These are phyloP conservation scores for Leucophenga montana DNA, from an alignment of 2,888 invertebrate species.

Conservation along the genomic window DNA sequence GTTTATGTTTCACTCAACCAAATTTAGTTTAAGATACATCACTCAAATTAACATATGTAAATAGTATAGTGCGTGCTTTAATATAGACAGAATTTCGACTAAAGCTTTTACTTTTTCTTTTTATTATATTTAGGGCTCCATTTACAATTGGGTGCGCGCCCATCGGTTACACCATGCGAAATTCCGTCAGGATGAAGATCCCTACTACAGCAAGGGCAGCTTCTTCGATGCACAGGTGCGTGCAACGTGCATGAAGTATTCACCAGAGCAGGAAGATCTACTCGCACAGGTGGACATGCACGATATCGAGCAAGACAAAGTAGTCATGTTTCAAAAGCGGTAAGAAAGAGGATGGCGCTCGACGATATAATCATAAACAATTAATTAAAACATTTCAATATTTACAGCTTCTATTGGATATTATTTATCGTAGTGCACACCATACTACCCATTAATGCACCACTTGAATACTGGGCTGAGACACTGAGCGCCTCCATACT, in stretches of 20 bases:
- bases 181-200: slow-evolving; percentile 85
- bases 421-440: slow-evolving; percentile 79
- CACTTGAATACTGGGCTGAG: slow-evolving; percentile 86
- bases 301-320: slow-evolving; percentile 83
- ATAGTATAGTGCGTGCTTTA: too few species aligned
- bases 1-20: too few species aligned
- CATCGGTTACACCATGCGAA: slow-evolving; percentile 89
- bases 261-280: slow-evolving; percentile 78
- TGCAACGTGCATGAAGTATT: slow-evolving; percentile 80
- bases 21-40: too few species aligned
- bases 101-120: too few species aligned
- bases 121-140: slow-evolving; percentile 78
- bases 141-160: slow-evolving; percentile 87
- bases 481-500: slow-evolving; percentile 77
- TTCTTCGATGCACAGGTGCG: slow-evolving; percentile 87
- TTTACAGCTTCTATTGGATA: slow-evolving; percentile 80
- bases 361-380: slow-evolving; percentile 1
- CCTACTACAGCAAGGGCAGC: slow-evolving; percentile 85
- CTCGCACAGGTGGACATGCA: slow-evolving; percentile 83
- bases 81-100: too few species aligned
- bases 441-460: slow-evolving; percentile 83
- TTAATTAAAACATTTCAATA: slow-evolving; percentile 47
- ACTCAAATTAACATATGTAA: too few species aligned
- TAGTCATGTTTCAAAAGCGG: slow-evolving; percentile 88
- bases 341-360: slow-evolving; percentile 73